Percentiles rank a stretch among this genome's conserved stretches.
phyloP scores from a whole-genome alignment of 2,797 vertebrate species.

The Bradypodion ventrale region DNA sequence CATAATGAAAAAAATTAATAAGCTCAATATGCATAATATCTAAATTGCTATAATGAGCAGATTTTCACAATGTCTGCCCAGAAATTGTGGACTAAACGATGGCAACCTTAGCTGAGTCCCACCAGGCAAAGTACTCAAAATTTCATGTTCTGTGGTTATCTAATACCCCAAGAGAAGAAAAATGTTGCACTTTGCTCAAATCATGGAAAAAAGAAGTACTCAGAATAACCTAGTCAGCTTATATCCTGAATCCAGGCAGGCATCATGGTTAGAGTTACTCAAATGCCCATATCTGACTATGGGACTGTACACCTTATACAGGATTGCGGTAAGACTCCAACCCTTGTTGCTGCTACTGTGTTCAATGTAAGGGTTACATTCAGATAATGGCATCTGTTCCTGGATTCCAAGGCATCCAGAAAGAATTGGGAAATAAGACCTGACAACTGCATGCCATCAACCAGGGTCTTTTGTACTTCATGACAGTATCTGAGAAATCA shows the following conservation, averaged over 20 bases:
- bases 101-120: neutral
- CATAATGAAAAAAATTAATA: too few relatives aligned
- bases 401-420: neutral
- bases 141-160: neutral
- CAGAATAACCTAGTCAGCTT: neutral
- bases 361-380: slow-evolving; percentile 21
- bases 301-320: neutral
- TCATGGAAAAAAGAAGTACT: neutral
- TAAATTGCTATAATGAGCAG: too few relatives aligned
- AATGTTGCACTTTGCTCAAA: neutral
- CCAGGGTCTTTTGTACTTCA: slow-evolving; percentile 1
- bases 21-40: too few relatives aligned
- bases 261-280: neutral
- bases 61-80: too few relatives aligned
- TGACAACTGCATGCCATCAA: neutral
- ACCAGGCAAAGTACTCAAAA: neutral
- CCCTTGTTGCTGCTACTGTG: neutral
- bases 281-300: neutral
- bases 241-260: neutral
- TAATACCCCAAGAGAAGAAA: neutral
- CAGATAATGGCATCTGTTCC: neutral
- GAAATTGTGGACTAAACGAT: too few relatives aligned
- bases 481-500: slow-evolving; percentile 15
- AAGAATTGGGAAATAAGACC: neutral
- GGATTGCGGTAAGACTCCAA: neutral